phyloP scores from a whole-genome alignment of 2,888 invertebrate genomes.

The Trypoxylon attenuatum region DNA sequence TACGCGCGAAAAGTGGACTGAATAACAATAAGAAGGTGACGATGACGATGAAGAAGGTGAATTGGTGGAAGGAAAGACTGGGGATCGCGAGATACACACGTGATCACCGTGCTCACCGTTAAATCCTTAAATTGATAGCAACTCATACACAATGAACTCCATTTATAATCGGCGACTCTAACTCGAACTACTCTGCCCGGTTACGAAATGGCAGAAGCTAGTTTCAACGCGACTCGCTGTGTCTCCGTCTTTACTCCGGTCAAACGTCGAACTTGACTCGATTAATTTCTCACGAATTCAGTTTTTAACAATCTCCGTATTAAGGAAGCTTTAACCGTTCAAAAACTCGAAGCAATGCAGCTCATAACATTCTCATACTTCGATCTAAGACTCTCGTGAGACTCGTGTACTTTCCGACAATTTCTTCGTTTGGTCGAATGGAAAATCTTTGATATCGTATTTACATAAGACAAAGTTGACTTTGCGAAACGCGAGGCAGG shows the following conservation, averaged over 20 bases:
- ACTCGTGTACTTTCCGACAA: no score
- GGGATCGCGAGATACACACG: constrained; percentile 53
- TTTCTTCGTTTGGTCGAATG: no score
- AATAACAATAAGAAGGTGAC: not conserved
- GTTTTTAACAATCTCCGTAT: not conserved
- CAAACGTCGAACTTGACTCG: constrained; percentile 43
- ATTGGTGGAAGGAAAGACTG: constrained; percentile 29
- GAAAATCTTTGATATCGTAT: no score
- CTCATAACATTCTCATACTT: no score
- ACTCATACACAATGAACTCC: constrained; percentile 72
- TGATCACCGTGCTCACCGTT: constrained; percentile 60
- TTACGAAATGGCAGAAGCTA: constrained; percentile 62
- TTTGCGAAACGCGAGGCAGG: no score
- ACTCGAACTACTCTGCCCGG: constrained; percentile 63
- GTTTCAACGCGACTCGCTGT: constrained; percentile 44
- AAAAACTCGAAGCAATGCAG: no score
- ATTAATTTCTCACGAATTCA: constrained; percentile 31
- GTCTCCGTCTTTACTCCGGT: no score
- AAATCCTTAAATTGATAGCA: constrained; percentile 72
- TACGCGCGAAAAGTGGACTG: no score
- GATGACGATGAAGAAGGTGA: constrained; percentile 20
- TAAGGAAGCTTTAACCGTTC: no score
- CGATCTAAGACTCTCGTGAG: no score
- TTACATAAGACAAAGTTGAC: no score
- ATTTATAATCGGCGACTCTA: constrained; percentile 69